These are phyloP conservation scores for Thrips palmi DNA, from an alignment of 1,140 invertebrate species.

Conservation along the genomic window DNA sequence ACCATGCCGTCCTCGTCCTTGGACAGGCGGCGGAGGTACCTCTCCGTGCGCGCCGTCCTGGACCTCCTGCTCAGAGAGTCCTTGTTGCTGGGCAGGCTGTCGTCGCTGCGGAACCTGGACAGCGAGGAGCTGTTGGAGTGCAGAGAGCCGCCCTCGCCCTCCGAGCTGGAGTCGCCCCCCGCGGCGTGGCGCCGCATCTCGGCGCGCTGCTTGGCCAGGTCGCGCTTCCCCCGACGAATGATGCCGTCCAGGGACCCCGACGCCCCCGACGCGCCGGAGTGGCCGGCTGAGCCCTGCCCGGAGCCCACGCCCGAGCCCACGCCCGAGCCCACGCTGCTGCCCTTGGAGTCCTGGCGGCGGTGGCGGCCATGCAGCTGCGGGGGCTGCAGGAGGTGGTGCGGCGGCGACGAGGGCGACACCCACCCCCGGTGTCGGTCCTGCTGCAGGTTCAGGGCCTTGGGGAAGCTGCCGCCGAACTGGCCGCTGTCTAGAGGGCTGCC, in stretches of 20 bases:
- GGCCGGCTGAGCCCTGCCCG: constrained; percentile 15
- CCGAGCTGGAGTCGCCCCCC: constrained; percentile 44
- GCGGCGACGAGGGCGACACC: constrained; percentile 21
- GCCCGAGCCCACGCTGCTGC: constrained; percentile 13
- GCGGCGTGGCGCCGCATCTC: constrained; percentile 40
- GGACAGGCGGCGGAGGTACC: constrained; percentile 53
- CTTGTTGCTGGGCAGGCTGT: constrained; percentile 36
- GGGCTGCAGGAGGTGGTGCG: constrained; percentile 20
- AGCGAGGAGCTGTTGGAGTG: constrained; percentile 19
- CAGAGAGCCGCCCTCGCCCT: constrained; percentile 35
- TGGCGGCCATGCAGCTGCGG: constrained; percentile 13
- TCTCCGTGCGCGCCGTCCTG: constrained; percentile 52
- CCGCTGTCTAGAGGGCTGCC: too few species aligned
- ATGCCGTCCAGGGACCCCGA: constrained; percentile 31
- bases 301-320: constrained; percentile 7
- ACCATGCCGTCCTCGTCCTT: constrained; percentile 34
- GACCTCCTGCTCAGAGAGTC: constrained; percentile 31
- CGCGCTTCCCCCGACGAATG: too few species aligned
- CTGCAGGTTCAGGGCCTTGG: too few species aligned
- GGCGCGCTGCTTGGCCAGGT: constrained; percentile 39
- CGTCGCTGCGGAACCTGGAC: constrained; percentile 41
- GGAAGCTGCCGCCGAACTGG: too few species aligned
- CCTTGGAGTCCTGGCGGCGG: constrained; percentile 11
- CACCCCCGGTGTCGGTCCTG: too few species aligned
- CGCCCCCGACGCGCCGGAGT: constrained; percentile 29